Evolutionary conservation across 2,113 vertebrate genomes (phyloP), one percentile per base, ranked within the genome.

Genomic region (Rhabdomys dilectus): DNA sequence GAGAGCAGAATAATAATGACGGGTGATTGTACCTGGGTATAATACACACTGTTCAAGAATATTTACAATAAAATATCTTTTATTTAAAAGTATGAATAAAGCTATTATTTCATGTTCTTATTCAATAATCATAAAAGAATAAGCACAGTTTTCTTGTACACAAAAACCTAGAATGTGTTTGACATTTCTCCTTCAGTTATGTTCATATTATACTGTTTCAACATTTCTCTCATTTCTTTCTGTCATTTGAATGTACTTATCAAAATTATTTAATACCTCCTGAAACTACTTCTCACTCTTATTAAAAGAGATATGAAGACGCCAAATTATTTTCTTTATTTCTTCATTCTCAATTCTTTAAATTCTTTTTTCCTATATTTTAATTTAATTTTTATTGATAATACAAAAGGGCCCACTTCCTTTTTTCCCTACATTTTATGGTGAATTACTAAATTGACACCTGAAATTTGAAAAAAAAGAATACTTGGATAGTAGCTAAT

Each of bases 1-100:
- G 26, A 26, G 8, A 12, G 19, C 39, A 93, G 2, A 76, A 84
- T 87, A 89, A 84, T 70, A 87, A 66, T 73, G 11, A 0, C 9
- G 62, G 31, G 42, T 95, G 96, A 97, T 90, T 72, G 93, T 39
- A 91, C 11, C 3, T 80, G 15, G 16, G 77, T 77, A 22, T 93
- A 89, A 73, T 68, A 72, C 68, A 82, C 88, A 21, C 39, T 0
- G 92, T 96, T 97, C 93, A 91, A 94, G 96, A 85, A n/a, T 34
- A 81, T 1, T 70, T 68, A 34, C 45, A 70, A 36, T 48, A 26
- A 66, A 13, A n/a, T n/a, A 51, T 26, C 31, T 72, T 81, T 56
- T n/a, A 90, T 36, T 91, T 76, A 24, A 70, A 51, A 86, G 15
- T 68, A 34, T 68, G 31, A 34, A 68, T 68, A 64, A n/a, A 58